Evolutionary conservation across 1,140 invertebrate species (phyloP).

Genomic region (Forficula auricularia): DNA sequence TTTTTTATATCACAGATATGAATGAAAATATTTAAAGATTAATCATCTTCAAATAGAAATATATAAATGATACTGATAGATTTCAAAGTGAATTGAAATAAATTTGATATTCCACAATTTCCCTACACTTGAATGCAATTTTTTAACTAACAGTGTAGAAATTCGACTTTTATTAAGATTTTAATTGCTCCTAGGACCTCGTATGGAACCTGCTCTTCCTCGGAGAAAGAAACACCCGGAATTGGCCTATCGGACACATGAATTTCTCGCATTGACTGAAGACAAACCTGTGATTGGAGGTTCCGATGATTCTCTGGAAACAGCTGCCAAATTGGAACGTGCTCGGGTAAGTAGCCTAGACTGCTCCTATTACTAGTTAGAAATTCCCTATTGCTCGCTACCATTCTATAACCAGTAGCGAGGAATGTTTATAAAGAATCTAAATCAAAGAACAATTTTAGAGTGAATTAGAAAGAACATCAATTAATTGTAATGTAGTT

Average conservation of each 20-base stretch:
- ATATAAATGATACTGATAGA: too few species aligned
- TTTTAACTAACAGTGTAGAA: too few species aligned
- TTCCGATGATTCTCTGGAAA: conserved; percentile 23
- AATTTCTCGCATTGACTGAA: conserved; percentile 48
- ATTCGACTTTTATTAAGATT: too few species aligned
- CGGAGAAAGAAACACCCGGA: conserved; percentile 73
- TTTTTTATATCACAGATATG: too few species aligned
- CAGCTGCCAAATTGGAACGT: conserved; percentile 30
- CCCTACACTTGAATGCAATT: too few species aligned
- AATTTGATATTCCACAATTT: too few species aligned
- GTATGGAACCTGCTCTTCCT: conserved; percentile 60
- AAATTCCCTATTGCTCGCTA: not conserved
- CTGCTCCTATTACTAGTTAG: not conserved
- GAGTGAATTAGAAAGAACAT: too few species aligned
- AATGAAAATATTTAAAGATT: too few species aligned
- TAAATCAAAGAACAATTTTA: too few species aligned
- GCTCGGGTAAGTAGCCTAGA: conserved; percentile 31
- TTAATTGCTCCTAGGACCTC: conserved; percentile 35
- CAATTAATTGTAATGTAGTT: too few species aligned
- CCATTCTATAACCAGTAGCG: not conserved
- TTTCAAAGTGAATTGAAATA: too few species aligned
- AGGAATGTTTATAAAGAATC: conserved; percentile 4
- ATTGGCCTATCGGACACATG: conserved; percentile 64
- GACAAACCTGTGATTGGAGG: conserved; percentile 21
- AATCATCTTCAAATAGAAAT: too few species aligned